A percentile compares a stretch with the other conserved stretches of the same genome.
Evolutionary conservation across 2,113 vertebrate genomes (phyloP).

Genomic region (Paramormyrops kingsleyae): DNA sequence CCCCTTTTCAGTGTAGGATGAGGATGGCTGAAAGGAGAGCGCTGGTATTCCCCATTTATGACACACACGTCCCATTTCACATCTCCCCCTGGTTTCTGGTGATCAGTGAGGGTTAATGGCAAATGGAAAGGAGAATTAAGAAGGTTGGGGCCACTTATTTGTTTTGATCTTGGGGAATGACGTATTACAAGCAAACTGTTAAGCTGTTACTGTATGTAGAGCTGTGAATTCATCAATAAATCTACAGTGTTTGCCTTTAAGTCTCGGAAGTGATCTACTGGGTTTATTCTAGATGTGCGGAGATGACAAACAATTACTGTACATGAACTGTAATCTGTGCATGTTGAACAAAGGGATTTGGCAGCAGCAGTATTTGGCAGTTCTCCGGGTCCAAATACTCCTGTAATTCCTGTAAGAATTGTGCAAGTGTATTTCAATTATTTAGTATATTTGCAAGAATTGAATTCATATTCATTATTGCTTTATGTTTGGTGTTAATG

Average conservation of each 20-base stretch:
- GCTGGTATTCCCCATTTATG: neutral
- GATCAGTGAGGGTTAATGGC: slow-evolving; percentile 7
- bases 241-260: neutral
- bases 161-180: neutral
- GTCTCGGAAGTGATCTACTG: neutral
- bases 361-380: neutral
- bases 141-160: slow-evolving; percentile 1
- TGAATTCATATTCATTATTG: neutral
- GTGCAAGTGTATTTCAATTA: neutral
- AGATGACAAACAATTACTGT: neutral
- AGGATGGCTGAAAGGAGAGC: neutral
- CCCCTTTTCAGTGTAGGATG: neutral
- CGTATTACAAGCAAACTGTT: neutral
- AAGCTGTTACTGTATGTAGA: neutral
- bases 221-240: neutral
- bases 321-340: neutral
- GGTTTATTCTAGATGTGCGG: neutral
- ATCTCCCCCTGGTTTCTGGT: neutral
- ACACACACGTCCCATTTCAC: neutral
- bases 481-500: neutral
- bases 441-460: neutral
- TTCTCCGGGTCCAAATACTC: neutral
- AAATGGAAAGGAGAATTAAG: neutral
- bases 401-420: neutral
- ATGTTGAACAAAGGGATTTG: neutral